Evolutionary conservation across 2,113 vertebrate species (phyloP).

Genomic region (Sander vitreus): DNA sequence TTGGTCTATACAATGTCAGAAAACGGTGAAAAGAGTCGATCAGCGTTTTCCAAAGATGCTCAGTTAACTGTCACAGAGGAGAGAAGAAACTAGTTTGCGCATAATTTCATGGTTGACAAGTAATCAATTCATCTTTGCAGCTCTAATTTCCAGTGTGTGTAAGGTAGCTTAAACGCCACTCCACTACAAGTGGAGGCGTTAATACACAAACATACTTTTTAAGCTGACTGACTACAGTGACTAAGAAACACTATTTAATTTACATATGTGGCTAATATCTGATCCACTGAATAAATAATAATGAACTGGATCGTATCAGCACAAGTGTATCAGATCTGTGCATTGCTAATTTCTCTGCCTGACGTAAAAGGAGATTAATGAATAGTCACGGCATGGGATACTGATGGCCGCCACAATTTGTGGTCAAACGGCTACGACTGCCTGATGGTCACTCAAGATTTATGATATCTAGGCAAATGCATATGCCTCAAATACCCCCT

Average conservation of each 20-base stretch:
- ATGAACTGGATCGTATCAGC: not conserved
- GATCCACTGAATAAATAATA: not conserved
- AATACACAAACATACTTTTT: not conserved
- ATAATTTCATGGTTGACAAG: no score
- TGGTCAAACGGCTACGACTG: not conserved
- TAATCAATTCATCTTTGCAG: no score
- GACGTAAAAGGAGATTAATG: not conserved
- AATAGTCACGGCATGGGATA: not conserved
- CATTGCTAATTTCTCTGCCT: not conserved
- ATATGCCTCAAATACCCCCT: not conserved
- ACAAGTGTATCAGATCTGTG: not conserved
- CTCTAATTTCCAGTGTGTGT: no score
- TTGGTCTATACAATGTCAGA: no score
- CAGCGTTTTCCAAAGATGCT: no score
- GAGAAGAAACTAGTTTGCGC: no score
- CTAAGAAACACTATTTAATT: not conserved
- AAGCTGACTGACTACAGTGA: not conserved
- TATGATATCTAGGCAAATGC: not conserved
- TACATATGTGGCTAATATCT: not conserved
- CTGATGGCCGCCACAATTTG: not conserved
- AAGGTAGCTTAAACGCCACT: no score
- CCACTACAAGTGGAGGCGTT: no score
- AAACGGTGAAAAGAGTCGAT: no score
- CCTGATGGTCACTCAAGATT: no score
- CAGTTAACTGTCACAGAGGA: no score